phyloP scores from a whole-genome alignment of 1,140 invertebrate species.

The Drosophila baimaii region DNA sequence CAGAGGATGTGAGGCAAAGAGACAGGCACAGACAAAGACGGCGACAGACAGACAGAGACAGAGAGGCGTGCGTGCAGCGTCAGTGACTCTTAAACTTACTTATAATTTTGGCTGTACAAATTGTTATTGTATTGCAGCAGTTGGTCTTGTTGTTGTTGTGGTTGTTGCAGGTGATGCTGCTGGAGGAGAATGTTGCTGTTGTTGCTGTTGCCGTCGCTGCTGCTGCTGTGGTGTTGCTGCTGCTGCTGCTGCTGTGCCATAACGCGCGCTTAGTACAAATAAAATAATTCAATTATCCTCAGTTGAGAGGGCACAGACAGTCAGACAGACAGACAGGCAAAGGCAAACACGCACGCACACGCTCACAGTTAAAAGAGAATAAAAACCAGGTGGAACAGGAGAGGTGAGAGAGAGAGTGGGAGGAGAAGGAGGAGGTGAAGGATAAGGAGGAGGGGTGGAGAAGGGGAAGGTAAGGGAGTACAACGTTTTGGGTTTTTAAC shows the following conservation, averaged over 20 bases:
- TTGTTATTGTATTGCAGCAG: conserved; percentile 76
- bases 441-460: conserved; percentile 1
- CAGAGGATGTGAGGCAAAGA: neutral
- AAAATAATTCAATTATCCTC: conserved; percentile 61
- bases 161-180: conserved; percentile 51
- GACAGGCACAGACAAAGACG: conserved; percentile 18
- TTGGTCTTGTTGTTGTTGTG: conserved; percentile 57
- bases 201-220: conserved; percentile 58
- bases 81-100: conserved; percentile 75
- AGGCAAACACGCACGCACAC: conserved; percentile 25
- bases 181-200: conserved; percentile 55
- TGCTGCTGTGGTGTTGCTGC: conserved; percentile 40
- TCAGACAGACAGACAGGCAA: conserved; percentile 29
- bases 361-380: conserved; percentile 23
- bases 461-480: neutral
- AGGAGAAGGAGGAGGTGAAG: neutral
- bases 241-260: conserved; percentile 78
- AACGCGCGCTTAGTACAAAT: conserved; percentile 72
- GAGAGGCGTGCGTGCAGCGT: conserved; percentile 19
- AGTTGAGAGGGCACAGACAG: conserved; percentile 36
- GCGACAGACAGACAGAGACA: conserved; percentile 24
- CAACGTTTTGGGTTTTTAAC: conserved; percentile 1
- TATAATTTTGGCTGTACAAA: conserved; percentile 78
- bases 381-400: neutral
- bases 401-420: neutral